Evolutionary conservation across 2,888 invertebrate species (phyloP), one percentile per base, ranked within the genome.

Genomic region (Rotaria sp.): DNA sequence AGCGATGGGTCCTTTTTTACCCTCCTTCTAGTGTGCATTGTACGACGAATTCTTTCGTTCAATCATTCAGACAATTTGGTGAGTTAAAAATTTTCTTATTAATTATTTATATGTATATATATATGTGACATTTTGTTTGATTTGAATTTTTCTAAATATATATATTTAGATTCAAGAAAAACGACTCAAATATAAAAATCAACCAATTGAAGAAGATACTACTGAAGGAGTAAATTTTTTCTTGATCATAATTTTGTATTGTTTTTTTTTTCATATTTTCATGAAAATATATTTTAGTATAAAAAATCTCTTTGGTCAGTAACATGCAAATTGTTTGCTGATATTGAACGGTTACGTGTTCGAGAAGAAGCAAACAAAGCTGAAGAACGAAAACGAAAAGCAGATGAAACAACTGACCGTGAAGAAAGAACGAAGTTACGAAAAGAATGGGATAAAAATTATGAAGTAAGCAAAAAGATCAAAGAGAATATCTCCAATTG

Each of bases 281-380:
- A 50, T 41, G 26, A 11, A 21, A 45, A 10, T 50, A 50, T 50
- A 21, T 89, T 90, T 85, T 89, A 92, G 90, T 92, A 91, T 90
- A 95, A 95, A 92, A 96, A 96, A 92, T 94, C 97, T 7, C 94
- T 97, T 85, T 97, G 97, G 93, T 96, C 97, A n/a, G 95, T 97
- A 94, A 97, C 97, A 24, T 97, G 97, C 95, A 97, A 99, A 93
- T 93, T 96, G 87, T 94, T 94, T 91, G 99, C 99, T 85, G 99
- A 99, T 90, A 95, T 97, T 26, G 92, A 92, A 87, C 88, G 91
- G 87, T 85, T 91, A 87, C 87, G 91, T 84, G 90, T 90, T 85
- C 90, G 91, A 86, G 88, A 90, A 87, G 91, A 91, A 88, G 88
- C 89, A 55, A 91, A 90, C 88, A 90, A 91, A 67, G 90, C 91